phyloP scores from a whole-genome alignment of 2,888 invertebrate genomes.

The Agrilus biguttatus region DNA sequence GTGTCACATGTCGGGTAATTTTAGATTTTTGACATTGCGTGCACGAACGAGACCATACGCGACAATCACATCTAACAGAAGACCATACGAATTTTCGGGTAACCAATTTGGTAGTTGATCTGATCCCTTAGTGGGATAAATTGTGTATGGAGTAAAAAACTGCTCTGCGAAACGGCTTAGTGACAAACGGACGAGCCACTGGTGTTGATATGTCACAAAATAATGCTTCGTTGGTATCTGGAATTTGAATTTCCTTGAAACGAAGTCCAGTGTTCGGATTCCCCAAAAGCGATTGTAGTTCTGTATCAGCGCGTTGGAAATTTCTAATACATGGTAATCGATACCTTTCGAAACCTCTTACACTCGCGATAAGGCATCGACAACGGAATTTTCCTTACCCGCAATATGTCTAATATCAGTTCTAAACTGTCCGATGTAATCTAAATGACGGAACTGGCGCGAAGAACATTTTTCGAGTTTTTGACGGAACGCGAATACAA shows the following conservation, averaged over 20 bases:
- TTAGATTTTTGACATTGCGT: constrained; percentile 20
- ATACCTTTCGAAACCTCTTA: constrained; percentile 8
- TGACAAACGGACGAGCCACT: constrained; percentile 1
- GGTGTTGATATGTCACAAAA: constrained; percentile 1
- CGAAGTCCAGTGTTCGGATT: neutral
- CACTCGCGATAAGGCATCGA: constrained; percentile 19
- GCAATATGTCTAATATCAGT: constrained; percentile 19
- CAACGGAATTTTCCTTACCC: constrained; percentile 18
- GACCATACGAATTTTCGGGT: constrained; percentile 23
- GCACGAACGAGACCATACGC: constrained; percentile 18
- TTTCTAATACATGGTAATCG: constrained; percentile 4
- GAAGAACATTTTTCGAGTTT: constrained; percentile 17
- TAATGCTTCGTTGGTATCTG: neutral
- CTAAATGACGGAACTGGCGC: constrained; percentile 19
- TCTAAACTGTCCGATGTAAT: constrained; percentile 21
- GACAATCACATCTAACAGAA: constrained; percentile 17
- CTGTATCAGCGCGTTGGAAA: too few relatives aligned
- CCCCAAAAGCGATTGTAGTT: neutral
- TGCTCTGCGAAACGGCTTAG: neutral
- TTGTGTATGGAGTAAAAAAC: constrained; percentile 10
- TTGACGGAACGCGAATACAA: constrained; percentile 18
- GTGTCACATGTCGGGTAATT: constrained; percentile 15
- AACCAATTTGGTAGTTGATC: constrained; percentile 13
- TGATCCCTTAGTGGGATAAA: constrained; percentile 15
- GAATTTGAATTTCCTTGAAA: neutral